These are phyloP conservation scores for Habrosyne pyritoides DNA, from an alignment of 2,888 invertebrate genomes.

Conservation along the genomic window DNA sequence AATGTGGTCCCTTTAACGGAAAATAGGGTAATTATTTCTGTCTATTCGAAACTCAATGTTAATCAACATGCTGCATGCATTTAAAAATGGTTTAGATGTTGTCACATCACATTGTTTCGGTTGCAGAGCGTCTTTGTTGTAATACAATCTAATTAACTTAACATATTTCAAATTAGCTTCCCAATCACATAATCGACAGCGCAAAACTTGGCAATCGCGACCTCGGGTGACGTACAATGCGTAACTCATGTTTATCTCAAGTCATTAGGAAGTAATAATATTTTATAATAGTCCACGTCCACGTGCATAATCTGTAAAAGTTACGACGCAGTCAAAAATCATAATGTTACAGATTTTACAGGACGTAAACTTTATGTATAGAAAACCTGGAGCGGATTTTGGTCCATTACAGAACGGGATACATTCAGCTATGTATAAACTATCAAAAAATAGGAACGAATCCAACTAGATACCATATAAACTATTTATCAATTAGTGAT, in stretches of 20 bases:
- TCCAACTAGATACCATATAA: too few relatives aligned
- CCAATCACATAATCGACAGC: neutral
- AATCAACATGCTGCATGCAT: neutral
- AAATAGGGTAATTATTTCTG: too few relatives aligned
- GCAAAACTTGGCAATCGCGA: conserved; percentile 18
- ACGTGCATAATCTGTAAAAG: conserved; percentile 16
- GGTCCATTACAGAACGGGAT: neutral
- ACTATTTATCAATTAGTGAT: too few relatives aligned
- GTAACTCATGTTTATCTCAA: conserved; percentile 25
- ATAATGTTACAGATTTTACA: conserved; percentile 7
- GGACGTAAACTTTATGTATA: neutral
- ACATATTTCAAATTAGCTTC: neutral
- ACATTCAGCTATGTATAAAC: too few relatives aligned
- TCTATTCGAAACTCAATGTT: too few relatives aligned
- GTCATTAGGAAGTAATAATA: conserved; percentile 33
- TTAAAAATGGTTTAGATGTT: neutral
- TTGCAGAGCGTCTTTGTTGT: too few relatives aligned
- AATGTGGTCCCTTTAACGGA: too few relatives aligned
- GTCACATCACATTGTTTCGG: too few relatives aligned
- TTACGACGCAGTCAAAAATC: conserved; percentile 20
- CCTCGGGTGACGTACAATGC: conserved; percentile 18
- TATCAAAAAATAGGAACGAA: too few relatives aligned
- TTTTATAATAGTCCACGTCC: conserved; percentile 25
- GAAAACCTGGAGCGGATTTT: neutral
- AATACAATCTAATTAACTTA: too few relatives aligned